Conservation (phyloP, 2,797 vertebrate species). For the Tenualosa ilisha region DNA sequence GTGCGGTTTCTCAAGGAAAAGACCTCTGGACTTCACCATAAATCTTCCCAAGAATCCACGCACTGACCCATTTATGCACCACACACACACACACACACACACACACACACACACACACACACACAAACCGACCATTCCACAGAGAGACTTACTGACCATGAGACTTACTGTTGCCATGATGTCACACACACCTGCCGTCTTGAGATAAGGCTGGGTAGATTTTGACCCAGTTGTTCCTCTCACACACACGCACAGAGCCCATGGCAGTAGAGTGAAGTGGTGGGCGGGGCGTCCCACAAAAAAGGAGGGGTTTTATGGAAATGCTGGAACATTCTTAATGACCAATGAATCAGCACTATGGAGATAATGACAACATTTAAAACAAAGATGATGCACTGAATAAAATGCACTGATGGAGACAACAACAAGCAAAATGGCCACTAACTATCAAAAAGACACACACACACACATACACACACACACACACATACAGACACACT, state of each 20-base stretch:
- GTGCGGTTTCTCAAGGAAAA: not conserved
- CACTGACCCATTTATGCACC: not conserved
- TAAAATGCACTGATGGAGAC: not conserved
- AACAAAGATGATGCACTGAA: not conserved
- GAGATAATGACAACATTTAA: not conserved
- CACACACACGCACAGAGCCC: not conserved
- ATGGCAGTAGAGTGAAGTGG: not conserved
- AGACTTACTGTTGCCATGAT: not conserved
- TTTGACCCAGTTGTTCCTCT: not conserved
- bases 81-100: slow-evolving; percentile 32
- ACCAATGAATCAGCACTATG: not conserved
- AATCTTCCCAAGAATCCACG: not conserved
- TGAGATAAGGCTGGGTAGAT: not conserved
- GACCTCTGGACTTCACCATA: not conserved
- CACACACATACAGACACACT: not conserved
- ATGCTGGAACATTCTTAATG: not conserved
- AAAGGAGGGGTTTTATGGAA: not conserved
- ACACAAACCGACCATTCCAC: not conserved
- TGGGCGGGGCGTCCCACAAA: not conserved
- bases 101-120: slow-evolving; percentile 21
- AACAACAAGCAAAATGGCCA: not conserved
- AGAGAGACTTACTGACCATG: not conserved
- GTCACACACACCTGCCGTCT: not conserved
- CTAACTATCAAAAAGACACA: not conserved
- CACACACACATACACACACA: not conserved